Conservation (phyloP, 2,888 invertebrate genomes). For the Laspeyria flexula region DNA sequence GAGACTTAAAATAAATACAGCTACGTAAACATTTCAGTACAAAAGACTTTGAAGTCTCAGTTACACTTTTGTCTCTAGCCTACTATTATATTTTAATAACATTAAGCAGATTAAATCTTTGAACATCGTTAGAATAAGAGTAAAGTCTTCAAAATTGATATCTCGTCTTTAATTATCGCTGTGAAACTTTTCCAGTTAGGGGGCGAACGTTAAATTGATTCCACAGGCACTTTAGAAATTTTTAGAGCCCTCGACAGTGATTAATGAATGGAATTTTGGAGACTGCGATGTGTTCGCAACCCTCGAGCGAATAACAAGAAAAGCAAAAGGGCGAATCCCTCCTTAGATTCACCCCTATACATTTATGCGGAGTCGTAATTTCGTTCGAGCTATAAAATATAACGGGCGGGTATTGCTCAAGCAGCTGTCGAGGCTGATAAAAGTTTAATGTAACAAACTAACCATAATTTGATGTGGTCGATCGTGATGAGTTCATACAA, state of each 20-base stretch:
- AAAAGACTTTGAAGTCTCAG: slow-evolving; percentile 30
- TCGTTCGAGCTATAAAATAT: slow-evolving; percentile 70
- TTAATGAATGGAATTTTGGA: slow-evolving; percentile 82
- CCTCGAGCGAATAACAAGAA: slow-evolving; percentile 64
- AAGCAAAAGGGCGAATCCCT: slow-evolving; percentile 67
- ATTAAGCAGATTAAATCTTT: slow-evolving; percentile 46
- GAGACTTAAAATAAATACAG: slow-evolving; percentile 12
- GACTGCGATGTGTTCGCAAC: slow-evolving; percentile 63
- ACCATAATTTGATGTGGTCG: slow-evolving; percentile 70
- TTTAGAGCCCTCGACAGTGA: slow-evolving; percentile 83
- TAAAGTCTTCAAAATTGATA: slow-evolving; percentile 69
- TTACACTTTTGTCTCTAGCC: slow-evolving; percentile 2
- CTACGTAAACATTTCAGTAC: slow-evolving; percentile 17
- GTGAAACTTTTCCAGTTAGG: slow-evolving; percentile 72
- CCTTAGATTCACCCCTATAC: slow-evolving; percentile 56
- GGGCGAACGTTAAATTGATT: slow-evolving; percentile 80
- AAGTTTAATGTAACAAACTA: slow-evolving; percentile 55
- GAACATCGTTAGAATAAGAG: slow-evolving; percentile 50
- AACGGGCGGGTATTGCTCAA: slow-evolving; percentile 65
- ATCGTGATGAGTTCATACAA: slow-evolving; percentile 73
- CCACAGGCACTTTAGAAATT: slow-evolving; percentile 77
- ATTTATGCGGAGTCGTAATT: slow-evolving; percentile 64
- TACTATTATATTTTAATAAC: slow-evolving; percentile 35
- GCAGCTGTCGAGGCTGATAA: slow-evolving; percentile 62
- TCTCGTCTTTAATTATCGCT: slow-evolving; percentile 79